phyloP scores from a whole-genome alignment of 1,140 invertebrate genomes.

The Psilanteris sp. region DNA sequence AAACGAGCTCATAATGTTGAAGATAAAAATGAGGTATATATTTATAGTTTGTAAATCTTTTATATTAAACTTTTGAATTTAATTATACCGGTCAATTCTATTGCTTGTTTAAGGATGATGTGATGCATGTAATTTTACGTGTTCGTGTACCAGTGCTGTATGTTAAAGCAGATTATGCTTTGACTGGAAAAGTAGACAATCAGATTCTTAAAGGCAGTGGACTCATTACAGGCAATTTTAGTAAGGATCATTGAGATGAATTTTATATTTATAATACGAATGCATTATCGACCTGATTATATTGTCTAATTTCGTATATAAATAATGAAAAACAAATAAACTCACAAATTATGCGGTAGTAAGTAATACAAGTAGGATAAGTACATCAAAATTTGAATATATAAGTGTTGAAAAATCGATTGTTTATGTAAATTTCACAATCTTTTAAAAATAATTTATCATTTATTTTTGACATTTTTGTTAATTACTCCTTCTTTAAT shows the following conservation, averaged over 20 bases:
- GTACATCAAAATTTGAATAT: too few relatives aligned
- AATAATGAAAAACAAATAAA: too few relatives aligned
- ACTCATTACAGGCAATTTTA: conserved; percentile 72
- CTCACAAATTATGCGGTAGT: too few relatives aligned
- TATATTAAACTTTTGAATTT: conserved; percentile 40
- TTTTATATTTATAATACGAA: too few relatives aligned
- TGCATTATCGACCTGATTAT: too few relatives aligned
- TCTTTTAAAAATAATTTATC: too few relatives aligned
- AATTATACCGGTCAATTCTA: conserved; percentile 41
- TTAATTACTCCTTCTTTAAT: too few relatives aligned
- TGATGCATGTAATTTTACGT: conserved; percentile 75
- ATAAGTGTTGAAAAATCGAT: too few relatives aligned
- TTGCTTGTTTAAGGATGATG: conserved; percentile 71
- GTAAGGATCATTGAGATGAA: conserved; percentile 73
- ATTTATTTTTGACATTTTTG: too few relatives aligned
- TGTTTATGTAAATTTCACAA: too few relatives aligned
- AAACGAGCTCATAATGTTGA: conserved; percentile 71
- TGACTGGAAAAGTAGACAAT: conserved; percentile 73
- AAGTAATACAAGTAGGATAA: too few relatives aligned
- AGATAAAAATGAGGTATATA: conserved; percentile 67
- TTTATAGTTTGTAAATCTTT: conserved; percentile 27
- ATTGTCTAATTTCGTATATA: too few relatives aligned
- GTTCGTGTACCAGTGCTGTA: conserved; percentile 72
- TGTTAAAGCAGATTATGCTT: conserved; percentile 71
- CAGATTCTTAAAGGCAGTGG: conserved; percentile 73